Evolutionary conservation across 2,888 invertebrate genomes (phyloP), one percentile per base, ranked within the genome.

Genomic region (Acleris laterana): DNA sequence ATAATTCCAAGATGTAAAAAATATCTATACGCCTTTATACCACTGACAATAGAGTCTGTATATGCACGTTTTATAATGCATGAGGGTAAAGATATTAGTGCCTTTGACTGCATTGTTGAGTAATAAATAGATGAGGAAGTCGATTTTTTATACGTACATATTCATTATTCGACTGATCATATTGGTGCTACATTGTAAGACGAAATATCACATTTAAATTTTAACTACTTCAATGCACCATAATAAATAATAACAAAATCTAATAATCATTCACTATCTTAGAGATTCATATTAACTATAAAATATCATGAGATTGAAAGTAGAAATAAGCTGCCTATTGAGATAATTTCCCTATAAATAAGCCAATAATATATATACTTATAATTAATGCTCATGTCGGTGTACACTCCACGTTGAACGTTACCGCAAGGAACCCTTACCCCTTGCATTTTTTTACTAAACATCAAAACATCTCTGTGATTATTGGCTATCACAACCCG

Each of bases 401-500:
- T 28, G 44, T 46, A 38, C 17, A 48, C 58, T 64, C n/a, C 49
- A 49, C 25, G 38, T 22, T 22, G 11, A 59, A 53, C 53, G 58
- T 60, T 42, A 60, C 22, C 46, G 28, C 9, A 9, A 5, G 25
- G 25, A 32, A 49, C 22, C 17, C n/a, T 50, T 61, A 32, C 50
- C 56, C 49, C 11, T 87, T 89, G 89, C 86, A 89, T 84, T 90
- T 89, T 0, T 89, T 71, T 82, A 87, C 82, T 81, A 82, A 86
- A 83, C 77, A 90, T 88, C 85, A 84, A 79, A 88, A 87, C 81
- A 84, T 66, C 76, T 77, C 75, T 68, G 77, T 73, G 69, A 77
- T 78, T 80, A 81, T 75, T 77, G 76, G 79, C 81, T 84, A 85
- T 87, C 88, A 89, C 88, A 90, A 89, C 89, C 88, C 71, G 79